Evolutionary conservation across 2,113 vertebrate species (phyloP).

Genomic region (Megaleporinus macrocephalus): DNA sequence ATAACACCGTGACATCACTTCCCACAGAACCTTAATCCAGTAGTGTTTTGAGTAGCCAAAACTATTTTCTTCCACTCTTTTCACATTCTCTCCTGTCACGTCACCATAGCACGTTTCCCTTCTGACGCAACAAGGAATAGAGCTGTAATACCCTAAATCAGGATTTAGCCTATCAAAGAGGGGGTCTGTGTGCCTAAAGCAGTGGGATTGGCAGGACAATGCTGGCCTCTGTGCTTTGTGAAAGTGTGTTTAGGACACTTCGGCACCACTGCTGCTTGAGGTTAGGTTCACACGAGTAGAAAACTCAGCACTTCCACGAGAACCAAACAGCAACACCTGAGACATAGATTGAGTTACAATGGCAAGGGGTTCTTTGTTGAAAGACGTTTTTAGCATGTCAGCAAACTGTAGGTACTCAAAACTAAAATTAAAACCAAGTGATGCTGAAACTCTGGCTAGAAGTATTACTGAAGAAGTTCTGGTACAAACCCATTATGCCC

Average conservation of each 20-base stretch:
- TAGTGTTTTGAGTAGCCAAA: neutral
- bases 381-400: neutral
- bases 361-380: neutral
- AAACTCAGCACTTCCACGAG: neutral
- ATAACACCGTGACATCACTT: neutral
- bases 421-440: too few species aligned
- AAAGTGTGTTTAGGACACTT: slow-evolving; percentile 10
- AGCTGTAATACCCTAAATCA: slow-evolving; percentile 69
- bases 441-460: too few species aligned
- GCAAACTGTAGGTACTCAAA: too few species aligned
- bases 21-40: neutral
- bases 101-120: slow-evolving; percentile 56
- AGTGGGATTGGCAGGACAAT: slow-evolving; percentile 71
- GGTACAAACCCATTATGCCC: too few species aligned
- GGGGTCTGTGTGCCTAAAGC: slow-evolving; percentile 65
- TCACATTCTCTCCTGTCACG: slow-evolving; percentile 7
- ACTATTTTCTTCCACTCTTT: neutral
- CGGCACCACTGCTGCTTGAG: neutral
- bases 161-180: slow-evolving; percentile 66
- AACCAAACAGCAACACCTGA: neutral
- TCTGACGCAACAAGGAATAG: slow-evolving; percentile 54
- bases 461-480: too few species aligned
- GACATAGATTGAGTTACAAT: neutral
- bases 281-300: neutral
- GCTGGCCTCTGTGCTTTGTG: slow-evolving; percentile 58